Base-by-base conservation (phyloP, 2,797 vertebrate genomes). In the Rallus crepitans region DNA sequence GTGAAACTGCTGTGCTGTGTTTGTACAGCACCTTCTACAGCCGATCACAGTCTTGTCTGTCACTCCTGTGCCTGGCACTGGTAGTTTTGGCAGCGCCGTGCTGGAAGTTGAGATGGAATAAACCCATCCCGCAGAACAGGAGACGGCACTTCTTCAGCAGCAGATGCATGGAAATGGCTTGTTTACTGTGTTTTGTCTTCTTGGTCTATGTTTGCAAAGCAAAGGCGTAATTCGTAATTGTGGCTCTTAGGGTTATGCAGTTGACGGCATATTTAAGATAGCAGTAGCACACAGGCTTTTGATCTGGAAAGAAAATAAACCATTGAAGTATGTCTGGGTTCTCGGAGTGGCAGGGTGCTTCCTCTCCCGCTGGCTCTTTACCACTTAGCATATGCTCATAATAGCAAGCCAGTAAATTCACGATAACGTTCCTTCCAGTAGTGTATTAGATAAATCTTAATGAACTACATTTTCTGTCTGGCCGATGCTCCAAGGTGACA, bases 231-330 rank as follows among this genome's bases (percentile, higher is more conserved):
- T 68, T 92, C 75, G 15, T 80, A 85, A 70, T 57, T 83, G 87
- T 0, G 2, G 48, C 39, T 94, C 30, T 61, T 55, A 27, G 55
- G 52, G 47, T 94, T 90, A 59, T 50, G 70, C 57, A 65, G 28
- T 86, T 93, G 95, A 70, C 15, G 45, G 15, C 17, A 10, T 47
- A 27, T 47, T 92, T 75, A 73, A 91, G 89, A 84, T 92, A 93
- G 55, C 59, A 73, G 75, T 75, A 78, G 65, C 33, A 1, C 7
- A 30, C 7, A 35, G 45, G 42, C 82, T 82, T 94, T 90, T 91
- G 79, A 94, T 91, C 52, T 93, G 65, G 30, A 59, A 89, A 57
- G 70, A 86, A 93, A 94, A 75, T 72, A 86, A 95, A 79, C 70
- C 24, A 15, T 91, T 79, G 37, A 20, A 68, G 33, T 83, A 64